phyloP scores from a whole-genome alignment of 2,797 vertebrate genomes.

The Dendrocincla fuliginosa region DNA sequence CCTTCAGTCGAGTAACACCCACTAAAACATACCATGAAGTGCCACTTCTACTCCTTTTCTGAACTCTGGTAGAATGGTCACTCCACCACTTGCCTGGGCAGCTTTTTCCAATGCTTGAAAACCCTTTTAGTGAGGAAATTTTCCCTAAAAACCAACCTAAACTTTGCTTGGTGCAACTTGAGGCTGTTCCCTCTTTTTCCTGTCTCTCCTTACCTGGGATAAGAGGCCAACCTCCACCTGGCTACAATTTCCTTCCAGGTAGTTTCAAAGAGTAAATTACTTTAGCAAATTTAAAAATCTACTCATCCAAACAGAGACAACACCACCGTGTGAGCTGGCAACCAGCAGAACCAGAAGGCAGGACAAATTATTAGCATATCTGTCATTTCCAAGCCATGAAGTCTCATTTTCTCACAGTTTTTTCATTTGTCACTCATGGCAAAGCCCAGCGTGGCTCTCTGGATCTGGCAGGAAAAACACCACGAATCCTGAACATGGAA shows the following conservation, averaged over 20 bases:
- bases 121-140: not conserved
- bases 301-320: not conserved
- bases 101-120: not conserved
- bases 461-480: not conserved
- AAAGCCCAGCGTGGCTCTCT: not conserved
- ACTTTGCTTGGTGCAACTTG: not conserved
- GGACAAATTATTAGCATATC: not conserved
- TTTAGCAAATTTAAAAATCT: not conserved
- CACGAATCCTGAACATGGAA: not conserved
- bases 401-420: not conserved
- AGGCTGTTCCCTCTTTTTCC: not conserved
- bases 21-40: not conserved
- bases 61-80: not conserved
- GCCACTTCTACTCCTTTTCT: not conserved
- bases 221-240: not conserved
- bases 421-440: not conserved
- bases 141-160: not conserved
- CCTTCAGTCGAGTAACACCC: not conserved
- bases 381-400: not conserved
- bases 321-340: not conserved
- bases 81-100: not conserved
- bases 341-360: not conserved
- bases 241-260: not conserved
- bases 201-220: not conserved
- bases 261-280: not conserved